Percentiles rank a stretch among this genome's conserved stretches.
These are phyloP conservation scores for Drosophila murphyi DNA, from an alignment of 1,140 invertebrate genomes.

Conservation along the genomic window DNA sequence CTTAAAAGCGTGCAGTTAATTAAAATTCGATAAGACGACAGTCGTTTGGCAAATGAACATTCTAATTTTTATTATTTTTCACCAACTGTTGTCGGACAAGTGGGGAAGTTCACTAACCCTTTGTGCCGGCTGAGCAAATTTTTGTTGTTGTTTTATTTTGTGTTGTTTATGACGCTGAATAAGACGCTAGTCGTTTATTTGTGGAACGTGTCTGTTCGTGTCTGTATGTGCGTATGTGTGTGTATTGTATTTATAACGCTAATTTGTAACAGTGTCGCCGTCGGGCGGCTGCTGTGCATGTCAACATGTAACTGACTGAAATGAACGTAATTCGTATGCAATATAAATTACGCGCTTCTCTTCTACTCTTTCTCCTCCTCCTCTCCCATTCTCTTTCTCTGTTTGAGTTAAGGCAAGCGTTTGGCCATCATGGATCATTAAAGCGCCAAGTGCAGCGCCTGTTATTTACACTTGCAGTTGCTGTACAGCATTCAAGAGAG, in stretches of 20 bases:
- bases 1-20: conserved; percentile 21
- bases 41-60: conserved; percentile 61
- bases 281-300: conserved; percentile 49
- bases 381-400: background rate
- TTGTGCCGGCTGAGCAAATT: conserved; percentile 8
- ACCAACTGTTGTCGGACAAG: background rate
- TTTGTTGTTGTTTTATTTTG: background rate
- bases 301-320: conserved; percentile 70
- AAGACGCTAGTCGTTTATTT: conserved; percentile 30
- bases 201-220: conserved; percentile 30
- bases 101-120: conserved; percentile 69
- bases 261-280: conserved; percentile 64
- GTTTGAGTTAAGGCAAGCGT: background rate
- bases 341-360: conserved; percentile 70
- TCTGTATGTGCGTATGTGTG: conserved; percentile 9
- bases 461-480: background rate
- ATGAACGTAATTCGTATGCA: conserved; percentile 76
- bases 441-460: conserved; percentile 59
- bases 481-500: conserved; percentile 6
- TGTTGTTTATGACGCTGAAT: conserved; percentile 64
- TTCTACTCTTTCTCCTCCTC: background rate
- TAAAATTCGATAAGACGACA: conserved; percentile 33
- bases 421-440: conserved; percentile 65
- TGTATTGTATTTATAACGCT: conserved; percentile 67
- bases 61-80: conserved; percentile 45